Conservation (phyloP, 2,888 invertebrate genomes). For the Chirona hameri region DNA sequence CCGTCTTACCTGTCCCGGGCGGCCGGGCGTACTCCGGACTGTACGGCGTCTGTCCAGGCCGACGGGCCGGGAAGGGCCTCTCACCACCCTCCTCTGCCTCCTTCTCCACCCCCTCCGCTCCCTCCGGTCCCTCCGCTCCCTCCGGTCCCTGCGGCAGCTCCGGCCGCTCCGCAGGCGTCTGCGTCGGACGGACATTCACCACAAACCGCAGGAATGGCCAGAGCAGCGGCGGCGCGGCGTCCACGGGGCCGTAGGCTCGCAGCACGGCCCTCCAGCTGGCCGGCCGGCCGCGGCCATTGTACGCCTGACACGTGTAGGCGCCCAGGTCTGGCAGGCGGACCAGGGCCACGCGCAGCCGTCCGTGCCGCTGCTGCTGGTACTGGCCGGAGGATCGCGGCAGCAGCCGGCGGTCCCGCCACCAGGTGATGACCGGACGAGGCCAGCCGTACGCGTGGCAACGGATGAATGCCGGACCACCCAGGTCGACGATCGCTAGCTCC, state of each 20-base stretch:
- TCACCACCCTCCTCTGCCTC: background rate
- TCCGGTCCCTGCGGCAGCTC: background rate
- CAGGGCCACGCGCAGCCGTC: conserved; percentile 67
- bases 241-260: conserved; percentile 51
- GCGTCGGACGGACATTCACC: background rate
- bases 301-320: conserved; percentile 83
- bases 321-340: conserved; percentile 71
- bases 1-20: conserved; percentile 30
- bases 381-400: conserved; percentile 65
- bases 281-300: conserved; percentile 72
- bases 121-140: background rate
- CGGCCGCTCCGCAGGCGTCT: background rate
- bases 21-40: conserved; percentile 40
- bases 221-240: background rate
- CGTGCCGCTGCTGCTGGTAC: conserved; percentile 66
- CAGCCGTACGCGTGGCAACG: conserved; percentile 78
- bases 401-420: conserved; percentile 76
- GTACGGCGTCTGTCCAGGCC: conserved; percentile 43
- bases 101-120: background rate
- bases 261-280: conserved; percentile 72
- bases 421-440: conserved; percentile 73
- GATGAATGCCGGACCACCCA: conserved; percentile 66
- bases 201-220: conserved; percentile 4
- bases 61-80: conserved; percentile 46
- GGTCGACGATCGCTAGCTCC: conserved; percentile 49